Evolutionary conservation across 2,797 vertebrate species (phyloP).

Genomic region (Leptodactylus fallax): DNA sequence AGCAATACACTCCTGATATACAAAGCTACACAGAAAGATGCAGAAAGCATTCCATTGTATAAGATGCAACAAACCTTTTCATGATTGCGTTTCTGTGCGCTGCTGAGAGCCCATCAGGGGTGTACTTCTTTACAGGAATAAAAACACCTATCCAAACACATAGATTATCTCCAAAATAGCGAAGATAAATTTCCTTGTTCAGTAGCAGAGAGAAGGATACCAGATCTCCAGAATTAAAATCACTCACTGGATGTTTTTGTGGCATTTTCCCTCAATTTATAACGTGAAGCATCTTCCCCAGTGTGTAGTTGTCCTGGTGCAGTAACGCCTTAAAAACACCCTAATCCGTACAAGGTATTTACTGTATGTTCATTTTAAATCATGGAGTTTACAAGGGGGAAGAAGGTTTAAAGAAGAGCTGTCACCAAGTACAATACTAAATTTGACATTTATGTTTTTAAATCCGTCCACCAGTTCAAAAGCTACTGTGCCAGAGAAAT

Average conservation of each 20-base stretch:
- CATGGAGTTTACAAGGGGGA: too few species aligned
- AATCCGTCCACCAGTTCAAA: too few species aligned
- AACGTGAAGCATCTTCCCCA: background rate
- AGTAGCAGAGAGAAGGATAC: background rate
- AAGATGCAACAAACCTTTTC: background rate
- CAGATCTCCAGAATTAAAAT: background rate
- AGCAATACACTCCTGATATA: background rate
- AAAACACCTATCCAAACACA: background rate
- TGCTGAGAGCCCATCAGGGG: background rate
- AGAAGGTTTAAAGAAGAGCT: background rate
- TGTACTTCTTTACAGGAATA: background rate
- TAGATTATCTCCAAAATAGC: background rate
- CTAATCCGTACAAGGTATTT: background rate
- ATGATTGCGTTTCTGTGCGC: background rate
- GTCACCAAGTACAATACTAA: too few species aligned
- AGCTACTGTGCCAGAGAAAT: too few species aligned
- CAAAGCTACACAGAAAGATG: background rate
- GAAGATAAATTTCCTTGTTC: background rate
- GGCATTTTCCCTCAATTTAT: background rate
- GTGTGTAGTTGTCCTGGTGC: background rate
- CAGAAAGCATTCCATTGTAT: background rate
- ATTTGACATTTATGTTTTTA: too few species aligned
- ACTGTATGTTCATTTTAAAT: background rate
- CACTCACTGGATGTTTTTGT: background rate
- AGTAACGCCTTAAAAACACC: background rate